Evolutionary conservation across 2,797 vertebrate species (phyloP), one percentile per base, ranked within the genome.

Genomic region (Danio jaintianensis): DNA sequence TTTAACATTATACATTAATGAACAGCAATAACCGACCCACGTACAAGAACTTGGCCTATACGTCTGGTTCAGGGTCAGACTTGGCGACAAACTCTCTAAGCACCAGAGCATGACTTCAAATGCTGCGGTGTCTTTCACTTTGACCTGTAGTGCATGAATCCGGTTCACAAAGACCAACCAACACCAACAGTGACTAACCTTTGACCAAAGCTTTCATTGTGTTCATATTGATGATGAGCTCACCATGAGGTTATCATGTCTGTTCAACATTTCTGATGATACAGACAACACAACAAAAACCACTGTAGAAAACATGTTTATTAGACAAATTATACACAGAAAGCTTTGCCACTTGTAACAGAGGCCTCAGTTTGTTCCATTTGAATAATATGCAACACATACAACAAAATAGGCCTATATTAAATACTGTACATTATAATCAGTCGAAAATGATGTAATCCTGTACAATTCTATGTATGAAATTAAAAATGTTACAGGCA

Each of bases 301-400:
- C 91, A 94, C 94, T 98, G 97, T 99, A 99, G 95, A 98, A 99
- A 99, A 99, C 96, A 95, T 96, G 97, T 99, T 99, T 99, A 99
- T 99, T 99, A 98, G 98, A 98, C 97, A 99, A 99, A 99, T 99
- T 98, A 98, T 98, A 98, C 98, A 99, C 98, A 98, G 97, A 99
- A 99, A 99, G 98, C 96, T 97, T 97, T 96, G 97, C 96, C 96
- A 98, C 97, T 98, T 97, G 94, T 97, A 98, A 98, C 96, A 95
- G 98, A 97, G 97, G 96, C 97, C 95, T 97, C 94, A 95, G 96
- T 96, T 97, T 97, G 95, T 96, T 98, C 95, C 95, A 95, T 96
- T 96, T 94, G 94, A 96, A 96, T 96, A 97, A 97, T 98, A 98
- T 97, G 97, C 96, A 95, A 96, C 96, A 99, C 94, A 94, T 94